A percentile compares a stretch with the other conserved stretches of the same genome.
These are phyloP conservation scores for Chymomyza costata DNA, from an alignment of 1,140 invertebrate species.

Conservation along the genomic window DNA sequence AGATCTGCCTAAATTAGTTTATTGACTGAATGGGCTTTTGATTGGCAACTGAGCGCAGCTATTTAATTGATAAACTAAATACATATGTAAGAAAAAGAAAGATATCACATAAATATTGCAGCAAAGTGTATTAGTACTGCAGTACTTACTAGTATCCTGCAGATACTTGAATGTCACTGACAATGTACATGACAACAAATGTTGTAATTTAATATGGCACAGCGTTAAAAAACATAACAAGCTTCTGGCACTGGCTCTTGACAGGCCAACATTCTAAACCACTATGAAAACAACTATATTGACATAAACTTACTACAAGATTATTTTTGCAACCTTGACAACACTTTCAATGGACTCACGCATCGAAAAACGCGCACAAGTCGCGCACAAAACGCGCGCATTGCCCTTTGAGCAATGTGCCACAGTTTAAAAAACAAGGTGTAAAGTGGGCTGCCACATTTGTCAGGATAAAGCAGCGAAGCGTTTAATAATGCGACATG, in stretches of 20 bases:
- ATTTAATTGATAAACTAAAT: slow-evolving; percentile 15
- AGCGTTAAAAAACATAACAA: neutral
- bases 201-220: slow-evolving; percentile 53
- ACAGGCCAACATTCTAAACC: too few relatives aligned
- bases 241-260: too few relatives aligned
- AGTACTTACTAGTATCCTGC: neutral
- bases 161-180: slow-evolving; percentile 16
- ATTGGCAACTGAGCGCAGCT: slow-evolving; percentile 17
- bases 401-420: too few relatives aligned
- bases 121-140: slow-evolving; percentile 1
- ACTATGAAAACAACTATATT: too few relatives aligned
- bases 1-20: slow-evolving; percentile 21
- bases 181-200: slow-evolving; percentile 52
- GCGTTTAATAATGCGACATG: slow-evolving; percentile 42
- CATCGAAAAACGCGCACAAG: slow-evolving; percentile 45
- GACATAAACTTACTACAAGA: slow-evolving; percentile 32
- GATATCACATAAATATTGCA: slow-evolving; percentile 8
- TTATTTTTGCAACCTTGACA: slow-evolving; percentile 47
- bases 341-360: slow-evolving; percentile 8
- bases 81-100: slow-evolving; percentile 2
- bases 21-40: slow-evolving; percentile 26
- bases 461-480: slow-evolving; percentile 40
- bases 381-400: slow-evolving; percentile 36
- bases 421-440: slow-evolving; percentile 50
- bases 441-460: slow-evolving; percentile 53